phyloP scores from a whole-genome alignment of 2,797 vertebrate species.

The Phalanger gymnotis region DNA sequence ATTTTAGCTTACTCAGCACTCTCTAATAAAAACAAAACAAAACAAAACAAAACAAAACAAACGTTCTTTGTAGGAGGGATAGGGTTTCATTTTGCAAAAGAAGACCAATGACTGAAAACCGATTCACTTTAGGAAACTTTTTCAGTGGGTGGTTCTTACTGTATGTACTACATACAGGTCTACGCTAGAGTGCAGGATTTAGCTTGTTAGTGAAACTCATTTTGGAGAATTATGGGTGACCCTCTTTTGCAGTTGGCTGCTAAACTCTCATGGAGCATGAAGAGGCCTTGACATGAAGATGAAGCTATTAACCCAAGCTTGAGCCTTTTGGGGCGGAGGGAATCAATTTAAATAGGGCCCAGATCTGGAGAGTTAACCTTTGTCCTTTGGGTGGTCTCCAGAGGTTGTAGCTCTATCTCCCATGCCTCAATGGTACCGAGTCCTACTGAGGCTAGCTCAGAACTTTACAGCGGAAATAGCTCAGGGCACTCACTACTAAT shows the following conservation, averaged over 20 bases:
- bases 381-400: background rate
- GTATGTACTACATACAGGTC: background rate
- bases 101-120: background rate
- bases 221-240: background rate
- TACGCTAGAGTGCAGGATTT: background rate
- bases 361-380: background rate
- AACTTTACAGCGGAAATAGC: background rate
- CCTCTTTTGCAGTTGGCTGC: conserved; percentile 1
- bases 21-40: too few species aligned
- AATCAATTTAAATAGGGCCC: background rate
- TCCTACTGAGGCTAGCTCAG: background rate
- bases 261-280: background rate
- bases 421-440: background rate
- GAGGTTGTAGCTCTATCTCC: background rate
- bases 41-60: too few species aligned
- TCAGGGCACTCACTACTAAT: background rate
- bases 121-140: conserved; percentile 4
- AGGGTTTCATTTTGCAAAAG: background rate
- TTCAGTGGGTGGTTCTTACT: too few species aligned
- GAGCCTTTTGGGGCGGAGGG: background rate
- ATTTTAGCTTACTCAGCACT: background rate
- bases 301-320: background rate
- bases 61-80: background rate
- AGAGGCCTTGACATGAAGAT: background rate
- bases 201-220: conserved; percentile 39